A percentile compares a stretch with the other conserved stretches of the same genome.
Evolutionary conservation across 2,797 vertebrate species (phyloP).

Genomic region (Oophaga sylvatica): DNA sequence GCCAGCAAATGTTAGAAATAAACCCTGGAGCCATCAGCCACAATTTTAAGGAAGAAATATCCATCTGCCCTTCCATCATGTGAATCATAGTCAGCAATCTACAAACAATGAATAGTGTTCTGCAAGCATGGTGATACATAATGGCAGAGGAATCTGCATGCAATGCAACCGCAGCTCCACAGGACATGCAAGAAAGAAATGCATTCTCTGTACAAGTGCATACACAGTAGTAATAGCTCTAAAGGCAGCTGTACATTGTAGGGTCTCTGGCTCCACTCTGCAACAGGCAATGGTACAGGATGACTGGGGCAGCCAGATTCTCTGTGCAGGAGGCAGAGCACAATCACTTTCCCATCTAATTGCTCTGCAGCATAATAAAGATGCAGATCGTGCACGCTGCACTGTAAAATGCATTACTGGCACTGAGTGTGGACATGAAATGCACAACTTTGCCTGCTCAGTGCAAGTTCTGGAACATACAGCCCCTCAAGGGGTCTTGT

Average conservation of each 20-base stretch:
- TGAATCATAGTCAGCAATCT: neutral
- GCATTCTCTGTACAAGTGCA: neutral
- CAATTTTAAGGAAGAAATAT: slow-evolving; percentile 7
- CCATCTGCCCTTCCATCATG: neutral
- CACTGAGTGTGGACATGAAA: neutral
- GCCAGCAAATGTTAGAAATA: neutral
- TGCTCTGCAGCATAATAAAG: slow-evolving; percentile 33
- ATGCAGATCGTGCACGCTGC: neutral
- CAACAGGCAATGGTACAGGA: neutral
- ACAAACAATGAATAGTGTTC: neutral
- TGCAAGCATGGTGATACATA: neutral
- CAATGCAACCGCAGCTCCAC: neutral
- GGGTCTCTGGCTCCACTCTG: neutral
- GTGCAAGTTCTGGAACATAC: neutral
- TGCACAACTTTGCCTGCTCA: neutral
- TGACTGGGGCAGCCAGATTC: neutral
- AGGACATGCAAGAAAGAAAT: neutral
- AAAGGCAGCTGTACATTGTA: neutral
- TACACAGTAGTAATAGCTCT: neutral
- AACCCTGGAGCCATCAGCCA: neutral
- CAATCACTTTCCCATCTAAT: slow-evolving; percentile 1
- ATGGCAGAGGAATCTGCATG: neutral
- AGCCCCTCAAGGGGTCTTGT: neutral
- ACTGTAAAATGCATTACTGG: neutral
- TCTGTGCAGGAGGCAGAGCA: neutral